Base-by-base conservation (phyloP, 2,113 vertebrate species). In the Nicator chloris region DNA sequence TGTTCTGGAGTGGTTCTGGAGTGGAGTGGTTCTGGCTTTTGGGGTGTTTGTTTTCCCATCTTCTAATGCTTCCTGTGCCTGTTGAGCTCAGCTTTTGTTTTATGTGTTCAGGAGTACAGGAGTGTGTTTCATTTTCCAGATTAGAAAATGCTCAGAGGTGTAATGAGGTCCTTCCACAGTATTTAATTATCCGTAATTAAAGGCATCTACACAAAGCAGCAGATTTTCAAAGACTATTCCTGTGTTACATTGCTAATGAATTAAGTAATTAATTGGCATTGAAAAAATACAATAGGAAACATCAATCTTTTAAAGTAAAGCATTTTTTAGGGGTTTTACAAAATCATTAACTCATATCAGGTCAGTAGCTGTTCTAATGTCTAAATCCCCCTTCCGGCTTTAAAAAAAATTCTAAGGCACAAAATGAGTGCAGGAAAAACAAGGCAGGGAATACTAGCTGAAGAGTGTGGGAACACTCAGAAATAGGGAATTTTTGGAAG, bases 181-280 rank as follows among this genome's bases (percentile, higher is more conserved):
- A 97, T 97, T 98, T 98, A 98, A 98, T 98, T 98, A 98, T 93
- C 97, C 96, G 66, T 98, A 98, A 98, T 98, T 98, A 98, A 98
- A 98, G 95, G 96, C 95, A 97, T 98, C 96, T 95, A 97, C 95
- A 98, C 92, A 98, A 98, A 98, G 95, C 91, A 70, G 86, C 64
- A 95, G 97, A 95, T 98, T 98, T 97, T 97, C 96, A 97, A 98
- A 98, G 96, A 77, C 94, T 97, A 31, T 97, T 97, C 96, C 97
- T 97, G 94, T 97, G 96, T 97, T 98, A 97, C 88, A 90, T 89
- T 96, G 96, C 85, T 98, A 98, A 98, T 97, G 96, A 98, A 98
- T 98, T 98, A 97, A 97, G 93, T 97, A 98, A 98, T 98, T 98
- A 98, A 98, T 98, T 98, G 97, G 95, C 94, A 97, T 96, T 95